phyloP scores from a whole-genome alignment of 2,888 invertebrate species.

The Lumbricus terrestris region DNA sequence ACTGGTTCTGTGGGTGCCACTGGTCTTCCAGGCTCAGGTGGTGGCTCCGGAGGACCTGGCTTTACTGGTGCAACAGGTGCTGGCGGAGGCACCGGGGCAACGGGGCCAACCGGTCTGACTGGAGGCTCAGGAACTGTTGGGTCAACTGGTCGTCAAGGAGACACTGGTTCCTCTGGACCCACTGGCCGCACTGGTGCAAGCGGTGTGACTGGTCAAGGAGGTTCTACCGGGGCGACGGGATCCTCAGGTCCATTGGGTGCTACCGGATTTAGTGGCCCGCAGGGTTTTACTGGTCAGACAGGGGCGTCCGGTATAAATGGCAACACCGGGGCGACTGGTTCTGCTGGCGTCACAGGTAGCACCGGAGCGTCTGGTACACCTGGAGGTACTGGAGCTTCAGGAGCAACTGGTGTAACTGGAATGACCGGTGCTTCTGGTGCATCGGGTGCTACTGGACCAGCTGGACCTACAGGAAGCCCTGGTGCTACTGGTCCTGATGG shows the following conservation, averaged over 20 bases:
- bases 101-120: slow-evolving; percentile 22
- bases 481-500: neutral
- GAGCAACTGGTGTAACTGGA: slow-evolving; percentile 23
- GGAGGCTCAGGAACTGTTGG: neutral
- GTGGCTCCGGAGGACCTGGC: slow-evolving; percentile 6
- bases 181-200: slow-evolving; percentile 25
- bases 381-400: slow-evolving; percentile 15
- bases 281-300: slow-evolving; percentile 20
- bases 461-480: neutral
- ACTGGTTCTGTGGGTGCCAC: slow-evolving; percentile 6
- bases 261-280: slow-evolving; percentile 21
- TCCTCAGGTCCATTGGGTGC: slow-evolving; percentile 24
- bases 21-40: slow-evolving; percentile 18
- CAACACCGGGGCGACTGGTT: slow-evolving; percentile 21
- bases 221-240: slow-evolving; percentile 26
- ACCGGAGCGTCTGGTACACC: neutral
- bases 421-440: slow-evolving; percentile 17
- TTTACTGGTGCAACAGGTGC: slow-evolving; percentile 22
- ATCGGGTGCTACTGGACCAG: neutral
- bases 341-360: neutral
- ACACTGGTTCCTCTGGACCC: slow-evolving; percentile 18
- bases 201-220: slow-evolving; percentile 27
- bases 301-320: slow-evolving; percentile 28
- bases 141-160: neutral
- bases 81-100: slow-evolving; percentile 23